These are phyloP conservation scores for Dynastes grantii DNA, from an alignment of 2,888 invertebrate species.

Conservation along the genomic window DNA sequence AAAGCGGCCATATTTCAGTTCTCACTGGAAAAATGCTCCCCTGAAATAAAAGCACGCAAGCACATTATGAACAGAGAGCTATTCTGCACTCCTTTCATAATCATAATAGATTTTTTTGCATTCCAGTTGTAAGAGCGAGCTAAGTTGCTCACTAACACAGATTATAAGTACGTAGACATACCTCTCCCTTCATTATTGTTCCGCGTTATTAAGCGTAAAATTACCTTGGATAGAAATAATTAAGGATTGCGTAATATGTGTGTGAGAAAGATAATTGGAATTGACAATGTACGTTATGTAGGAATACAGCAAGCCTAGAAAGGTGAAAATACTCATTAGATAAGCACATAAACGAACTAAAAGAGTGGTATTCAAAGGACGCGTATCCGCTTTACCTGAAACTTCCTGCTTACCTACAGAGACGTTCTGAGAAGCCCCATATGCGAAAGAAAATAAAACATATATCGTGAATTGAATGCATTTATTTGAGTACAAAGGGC, in stretches of 20 bases:
- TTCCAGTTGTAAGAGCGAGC: neutral
- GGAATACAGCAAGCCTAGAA: neutral
- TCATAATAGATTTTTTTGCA: neutral
- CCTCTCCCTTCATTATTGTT: neutral
- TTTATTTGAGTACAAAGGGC: neutral
- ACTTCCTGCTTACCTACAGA: constrained; percentile 44
- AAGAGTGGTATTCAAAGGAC: constrained; percentile 31
- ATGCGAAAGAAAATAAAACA: neutral
- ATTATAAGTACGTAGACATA: neutral
- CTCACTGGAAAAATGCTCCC: neutral
- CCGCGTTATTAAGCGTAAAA: neutral
- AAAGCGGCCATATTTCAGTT: neutral
- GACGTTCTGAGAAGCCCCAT: constrained; percentile 25
- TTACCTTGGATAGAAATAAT: neutral
- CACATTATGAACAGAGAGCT: neutral
- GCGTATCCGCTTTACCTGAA: constrained; percentile 34
- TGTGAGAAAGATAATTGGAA: no score
- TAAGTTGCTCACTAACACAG: neutral
- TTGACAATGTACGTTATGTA: neutral
- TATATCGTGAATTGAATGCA: constrained; percentile 31
- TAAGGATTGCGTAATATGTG: neutral
- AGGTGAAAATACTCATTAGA: constrained; percentile 35
- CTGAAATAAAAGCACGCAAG: no score
- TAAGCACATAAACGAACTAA: constrained; percentile 21
- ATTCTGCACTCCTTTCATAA: neutral